A percentile compares a stretch with the other conserved stretches of the same genome.
phyloP scores from a whole-genome alignment of 2,797 vertebrate species.

The Tauraco hartlaubi region DNA sequence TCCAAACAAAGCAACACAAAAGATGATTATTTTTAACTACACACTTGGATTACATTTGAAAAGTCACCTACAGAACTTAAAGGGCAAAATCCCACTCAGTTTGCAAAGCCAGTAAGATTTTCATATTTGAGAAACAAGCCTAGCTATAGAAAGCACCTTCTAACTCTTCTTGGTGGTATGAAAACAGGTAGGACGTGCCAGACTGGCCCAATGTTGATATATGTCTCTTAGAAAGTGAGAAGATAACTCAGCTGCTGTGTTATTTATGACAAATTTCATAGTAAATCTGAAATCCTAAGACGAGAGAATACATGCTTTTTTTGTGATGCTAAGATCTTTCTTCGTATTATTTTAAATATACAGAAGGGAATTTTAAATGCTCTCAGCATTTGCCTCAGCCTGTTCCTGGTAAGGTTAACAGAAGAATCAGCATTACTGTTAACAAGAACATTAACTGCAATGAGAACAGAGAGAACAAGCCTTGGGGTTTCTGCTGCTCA shows the following conservation, averaged over 20 bases:
- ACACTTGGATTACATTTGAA: not conserved
- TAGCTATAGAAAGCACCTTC: not conserved
- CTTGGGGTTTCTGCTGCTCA: not conserved
- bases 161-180: not conserved
- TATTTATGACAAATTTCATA: not conserved
- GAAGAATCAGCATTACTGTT: not conserved
- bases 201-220: too few relatives aligned
- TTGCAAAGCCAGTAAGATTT: not conserved
- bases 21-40: not conserved
- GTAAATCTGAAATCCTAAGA: not conserved
- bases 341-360: not conserved
- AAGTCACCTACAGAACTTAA: not conserved
- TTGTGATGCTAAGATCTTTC: not conserved
- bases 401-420: not conserved
- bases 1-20: too few relatives aligned
- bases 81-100: not conserved
- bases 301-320: not conserved
- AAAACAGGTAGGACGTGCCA: not conserved
- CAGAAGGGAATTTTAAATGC: not conserved
- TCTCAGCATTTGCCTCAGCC: not conserved
- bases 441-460: not conserved
- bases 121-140: not conserved
- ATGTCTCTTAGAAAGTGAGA: not conserved
- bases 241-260: not conserved
- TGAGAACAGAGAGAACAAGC: not conserved